Evolutionary conservation across 1,140 invertebrate species (phyloP).

Genomic region (Penaeus japonicus): DNA sequence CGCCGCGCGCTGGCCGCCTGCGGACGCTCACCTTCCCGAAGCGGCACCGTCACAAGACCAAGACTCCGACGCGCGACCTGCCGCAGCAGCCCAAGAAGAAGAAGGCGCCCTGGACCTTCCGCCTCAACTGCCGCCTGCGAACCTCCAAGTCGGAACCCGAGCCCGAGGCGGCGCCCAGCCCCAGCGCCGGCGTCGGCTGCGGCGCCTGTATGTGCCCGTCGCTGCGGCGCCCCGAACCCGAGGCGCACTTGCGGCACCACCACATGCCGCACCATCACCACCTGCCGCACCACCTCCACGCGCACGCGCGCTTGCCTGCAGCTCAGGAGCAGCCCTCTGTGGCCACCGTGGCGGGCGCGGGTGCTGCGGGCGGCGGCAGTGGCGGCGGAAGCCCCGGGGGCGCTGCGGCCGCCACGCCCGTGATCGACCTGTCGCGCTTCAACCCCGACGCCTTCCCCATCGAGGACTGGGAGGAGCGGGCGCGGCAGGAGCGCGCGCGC

Average conservation of each 20-base stretch:
- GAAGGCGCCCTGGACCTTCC: constrained; percentile 57
- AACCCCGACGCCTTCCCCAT: constrained; percentile 72
- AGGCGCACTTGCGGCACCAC: constrained; percentile 10
- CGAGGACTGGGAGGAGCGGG: constrained; percentile 77
- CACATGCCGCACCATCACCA: constrained; percentile 32
- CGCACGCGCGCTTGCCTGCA: background rate
- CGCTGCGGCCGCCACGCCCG: constrained; percentile 60
- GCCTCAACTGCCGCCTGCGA: constrained; percentile 52
- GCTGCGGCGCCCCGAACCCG: constrained; percentile 34
- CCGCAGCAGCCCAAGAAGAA: constrained; percentile 53
- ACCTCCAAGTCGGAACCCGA: constrained; percentile 45
- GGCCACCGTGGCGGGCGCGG: background rate
- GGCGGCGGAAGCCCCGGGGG: too few relatives aligned
- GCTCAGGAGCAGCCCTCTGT: background rate
- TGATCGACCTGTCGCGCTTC: constrained; percentile 71
- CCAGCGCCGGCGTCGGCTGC: constrained; percentile 35
- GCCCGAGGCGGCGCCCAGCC: background rate
- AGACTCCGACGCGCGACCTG: constrained; percentile 40
- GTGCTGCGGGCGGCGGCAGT: background rate
- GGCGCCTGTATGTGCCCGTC: constrained; percentile 49
- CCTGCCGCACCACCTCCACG: background rate
- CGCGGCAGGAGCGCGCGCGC: constrained; percentile 73
- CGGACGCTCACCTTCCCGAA: constrained; percentile 50
- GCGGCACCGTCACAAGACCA: constrained; percentile 48
- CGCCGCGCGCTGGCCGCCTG: constrained; percentile 21